These are phyloP conservation scores for Coranthus polyacanthus DNA, from an alignment of 2,797 vertebrate genomes.

Conservation along the genomic window DNA sequence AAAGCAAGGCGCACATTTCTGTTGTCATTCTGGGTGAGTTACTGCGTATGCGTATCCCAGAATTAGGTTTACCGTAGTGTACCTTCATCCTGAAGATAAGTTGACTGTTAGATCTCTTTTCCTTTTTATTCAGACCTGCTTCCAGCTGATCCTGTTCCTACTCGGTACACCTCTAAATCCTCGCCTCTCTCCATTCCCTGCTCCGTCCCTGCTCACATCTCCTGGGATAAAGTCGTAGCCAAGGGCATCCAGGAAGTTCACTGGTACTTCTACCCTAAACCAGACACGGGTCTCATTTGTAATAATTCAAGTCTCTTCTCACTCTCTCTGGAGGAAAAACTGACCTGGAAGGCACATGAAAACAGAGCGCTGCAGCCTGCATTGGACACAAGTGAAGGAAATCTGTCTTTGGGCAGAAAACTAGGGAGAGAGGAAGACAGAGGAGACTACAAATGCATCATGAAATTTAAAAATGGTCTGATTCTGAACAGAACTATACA, in stretches of 20 bases:
- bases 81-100: neutral
- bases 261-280: conserved; percentile 70
- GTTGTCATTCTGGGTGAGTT: conserved; percentile 78
- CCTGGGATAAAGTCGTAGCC: conserved; percentile 52
- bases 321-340: neutral
- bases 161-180: conserved; percentile 56
- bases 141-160: neutral
- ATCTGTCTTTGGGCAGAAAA: conserved; percentile 45
- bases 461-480: conserved; percentile 30
- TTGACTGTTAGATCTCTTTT: neutral
- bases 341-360: neutral
- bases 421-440: conserved; percentile 6
- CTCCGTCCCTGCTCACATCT: conserved; percentile 26
- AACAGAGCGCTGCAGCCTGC: fast-evolving
- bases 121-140: conserved; percentile 67
- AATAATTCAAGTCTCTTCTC: conserved; percentile 6
- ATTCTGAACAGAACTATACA: conserved; percentile 28
- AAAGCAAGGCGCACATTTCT: neutral
- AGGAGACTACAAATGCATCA: conserved; percentile 69
- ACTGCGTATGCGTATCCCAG: neutral
- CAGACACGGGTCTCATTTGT: fast-evolving
- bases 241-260: conserved; percentile 22
- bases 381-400: fast-evolving
- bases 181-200: conserved; percentile 59
- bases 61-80: neutral